Evolutionary conservation across 2,888 invertebrate genomes (phyloP), one percentile per base, ranked within the genome.

Genomic region (Helicoverpa assulta): DNA sequence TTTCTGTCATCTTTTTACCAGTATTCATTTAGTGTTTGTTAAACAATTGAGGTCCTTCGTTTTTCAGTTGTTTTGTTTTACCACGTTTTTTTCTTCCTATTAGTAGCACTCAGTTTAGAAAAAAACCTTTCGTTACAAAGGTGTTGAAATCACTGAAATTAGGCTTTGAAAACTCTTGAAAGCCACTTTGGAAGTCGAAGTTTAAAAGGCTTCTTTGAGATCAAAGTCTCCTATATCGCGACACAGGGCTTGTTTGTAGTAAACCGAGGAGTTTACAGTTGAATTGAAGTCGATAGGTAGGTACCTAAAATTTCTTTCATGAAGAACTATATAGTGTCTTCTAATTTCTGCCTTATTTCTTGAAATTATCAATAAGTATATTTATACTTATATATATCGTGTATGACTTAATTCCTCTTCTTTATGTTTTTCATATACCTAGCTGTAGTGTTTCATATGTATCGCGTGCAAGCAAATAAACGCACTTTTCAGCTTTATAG

Each of bases 131-230:
- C 18, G 33, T 43, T 7, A 37, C 0, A 18, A 18, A 21, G 12
- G 1, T 14, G 7, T 51, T 18, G 3, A 37, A 7, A 54, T 37
- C 0, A 64, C 8, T 59, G 8, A 60, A 60, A 76, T 65, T 65
- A 33, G 12, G 56, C 10, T 75, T 53, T 6, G 2, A 26, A 40
- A 50, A 51, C 43, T 53, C 63, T 29, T 51, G 21, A 10, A 58
- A 58, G 69, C 59, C 21, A 12, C 57, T 59, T 18, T 65, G 10
- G 1, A 57, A 64, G 52, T 62, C 19, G 14, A 60, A 62, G 43
- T 79, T 62, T 62, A 62, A 62, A 77, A 47, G 69, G 50, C 16
- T 65, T 64, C 75, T 79, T 64, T 62, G 47, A 63, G 52, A 75
- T 62, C 69, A 63, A 26, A 69, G 65, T 60, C 51, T 51, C 21